phyloP scores from a whole-genome alignment of 2,888 invertebrate species.

The Mayetiola destructor region DNA sequence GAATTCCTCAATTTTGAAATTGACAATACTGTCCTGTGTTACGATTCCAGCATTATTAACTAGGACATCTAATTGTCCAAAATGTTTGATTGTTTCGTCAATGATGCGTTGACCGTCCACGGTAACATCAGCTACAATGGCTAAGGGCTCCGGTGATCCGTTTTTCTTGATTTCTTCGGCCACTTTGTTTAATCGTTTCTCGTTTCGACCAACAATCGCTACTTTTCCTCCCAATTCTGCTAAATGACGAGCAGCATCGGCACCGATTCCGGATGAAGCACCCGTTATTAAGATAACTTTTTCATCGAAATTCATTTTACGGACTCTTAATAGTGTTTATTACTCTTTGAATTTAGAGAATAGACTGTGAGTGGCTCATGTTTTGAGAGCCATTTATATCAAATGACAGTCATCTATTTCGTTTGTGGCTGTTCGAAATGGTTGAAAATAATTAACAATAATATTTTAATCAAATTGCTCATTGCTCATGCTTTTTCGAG shows the following conservation, averaged over 20 bases:
- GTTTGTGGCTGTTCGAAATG: too few species aligned
- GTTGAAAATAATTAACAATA: too few species aligned
- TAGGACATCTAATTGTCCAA: slow-evolving; percentile 55
- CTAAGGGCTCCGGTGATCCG: slow-evolving; percentile 33
- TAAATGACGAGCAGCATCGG: slow-evolving; percentile 7
- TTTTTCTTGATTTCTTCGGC: slow-evolving; percentile 30
- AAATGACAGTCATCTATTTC: too few species aligned
- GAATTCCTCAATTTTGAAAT: slow-evolving; percentile 63
- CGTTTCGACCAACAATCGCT: slow-evolving; percentile 52
- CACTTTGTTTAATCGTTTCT: slow-evolving; percentile 47
- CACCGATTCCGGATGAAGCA: not conserved
- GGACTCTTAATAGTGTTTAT: too few species aligned
- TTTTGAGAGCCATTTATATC: too few species aligned
- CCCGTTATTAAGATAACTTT: slow-evolving; percentile 3
- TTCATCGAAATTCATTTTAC: slow-evolving; percentile 5
- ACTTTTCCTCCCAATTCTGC: not conserved
- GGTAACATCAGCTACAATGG: slow-evolving; percentile 46
- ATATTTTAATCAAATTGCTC: too few species aligned
- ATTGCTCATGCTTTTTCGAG: too few species aligned
- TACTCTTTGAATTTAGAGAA: too few species aligned
- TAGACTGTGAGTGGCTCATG: too few species aligned
- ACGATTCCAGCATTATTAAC: slow-evolving; percentile 82
- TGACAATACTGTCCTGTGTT: slow-evolving; percentile 65
- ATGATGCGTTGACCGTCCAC: slow-evolving; percentile 49
- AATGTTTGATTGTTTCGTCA: slow-evolving; percentile 49